These are phyloP conservation scores for Actinia tenebrosa DNA, from an alignment of 64 coral and sea anemone species.

Conservation along the genomic window DNA sequence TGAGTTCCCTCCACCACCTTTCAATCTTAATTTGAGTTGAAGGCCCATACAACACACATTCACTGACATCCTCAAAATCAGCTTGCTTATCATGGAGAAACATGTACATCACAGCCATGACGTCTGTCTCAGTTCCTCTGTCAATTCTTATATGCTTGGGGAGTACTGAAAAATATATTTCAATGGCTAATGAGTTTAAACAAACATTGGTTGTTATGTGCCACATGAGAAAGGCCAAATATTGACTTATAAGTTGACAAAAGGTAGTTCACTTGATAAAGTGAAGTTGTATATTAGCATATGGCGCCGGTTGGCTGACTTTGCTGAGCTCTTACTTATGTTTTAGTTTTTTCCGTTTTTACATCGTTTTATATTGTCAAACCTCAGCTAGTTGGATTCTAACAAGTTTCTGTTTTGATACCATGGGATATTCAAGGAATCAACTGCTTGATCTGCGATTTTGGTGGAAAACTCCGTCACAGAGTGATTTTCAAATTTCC, in stretches of 20 bases:
- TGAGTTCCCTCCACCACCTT: conserved; percentile 28
- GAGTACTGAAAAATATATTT: too few relatives aligned
- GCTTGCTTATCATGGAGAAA: background rate
- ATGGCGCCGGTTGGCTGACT: too few relatives aligned
- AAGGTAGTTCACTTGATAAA: too few relatives aligned
- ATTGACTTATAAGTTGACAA: too few relatives aligned
- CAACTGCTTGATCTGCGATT: background rate
- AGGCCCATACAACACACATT: conserved; percentile 32
- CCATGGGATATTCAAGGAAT: background rate
- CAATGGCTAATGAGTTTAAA: too few relatives aligned
- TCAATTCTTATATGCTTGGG: too few relatives aligned
- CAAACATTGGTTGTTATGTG: too few relatives aligned
- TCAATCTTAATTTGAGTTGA: conserved; percentile 40
- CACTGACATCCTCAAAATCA: conserved; percentile 22
- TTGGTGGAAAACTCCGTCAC: background rate
- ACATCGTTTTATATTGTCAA: background rate
- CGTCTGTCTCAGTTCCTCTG: too few relatives aligned
- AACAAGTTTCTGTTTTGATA: background rate
- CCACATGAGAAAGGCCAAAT: too few relatives aligned
- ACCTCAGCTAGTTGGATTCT: background rate
- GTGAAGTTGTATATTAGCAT: too few relatives aligned
- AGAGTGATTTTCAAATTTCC: background rate
- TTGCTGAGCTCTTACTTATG: background rate
- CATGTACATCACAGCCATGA: too few relatives aligned
- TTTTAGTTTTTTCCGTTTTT: background rate